Evolutionary conservation across 2,888 invertebrate species (phyloP).

Genomic region (Melieria omissa): DNA sequence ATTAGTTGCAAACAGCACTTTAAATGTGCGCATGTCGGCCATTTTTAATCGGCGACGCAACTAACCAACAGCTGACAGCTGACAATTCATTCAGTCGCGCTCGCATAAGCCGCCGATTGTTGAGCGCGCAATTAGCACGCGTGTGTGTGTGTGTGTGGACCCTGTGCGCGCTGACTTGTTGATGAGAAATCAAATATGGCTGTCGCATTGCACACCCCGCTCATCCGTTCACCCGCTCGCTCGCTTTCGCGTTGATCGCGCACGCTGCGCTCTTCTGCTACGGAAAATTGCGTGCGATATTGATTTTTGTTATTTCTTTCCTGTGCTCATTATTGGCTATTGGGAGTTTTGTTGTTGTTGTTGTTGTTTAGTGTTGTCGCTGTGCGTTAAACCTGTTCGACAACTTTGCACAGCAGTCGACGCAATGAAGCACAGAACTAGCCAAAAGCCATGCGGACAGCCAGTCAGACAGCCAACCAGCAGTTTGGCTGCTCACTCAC

Average conservation of each 20-base stretch:
- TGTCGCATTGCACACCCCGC: slow-evolving; percentile 17
- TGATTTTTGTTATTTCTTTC: slow-evolving; percentile 28
- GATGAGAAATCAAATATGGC: slow-evolving; percentile 30
- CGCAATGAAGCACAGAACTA: not conserved
- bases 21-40: slow-evolving; percentile 29
- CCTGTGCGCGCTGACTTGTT: slow-evolving; percentile 21
- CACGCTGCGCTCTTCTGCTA: not conserved
- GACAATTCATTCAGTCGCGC: slow-evolving; percentile 2
- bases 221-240: not conserved
- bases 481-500: not conserved
- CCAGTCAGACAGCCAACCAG: not conserved
- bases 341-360: slow-evolving; percentile 27
- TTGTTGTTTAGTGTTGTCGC: not conserved
- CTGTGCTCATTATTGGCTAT: not conserved
- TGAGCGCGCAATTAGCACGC: not conserved
- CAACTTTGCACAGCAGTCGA: slow-evolving; percentile 23
- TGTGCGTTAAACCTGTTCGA: slow-evolving; percentile 23
- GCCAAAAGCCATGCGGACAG: not conserved
- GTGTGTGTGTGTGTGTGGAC: not conserved
- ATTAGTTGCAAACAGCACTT: slow-evolving; percentile 37
- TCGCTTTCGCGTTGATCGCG: not conserved
- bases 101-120: too few relatives aligned
- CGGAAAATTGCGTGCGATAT: slow-evolving; percentile 42
- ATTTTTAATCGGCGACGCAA: slow-evolving; percentile 17
- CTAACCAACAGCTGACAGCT: not conserved